Evolutionary conservation across 2,888 invertebrate genomes (phyloP).

Genomic region (Vesta saturnalis): DNA sequence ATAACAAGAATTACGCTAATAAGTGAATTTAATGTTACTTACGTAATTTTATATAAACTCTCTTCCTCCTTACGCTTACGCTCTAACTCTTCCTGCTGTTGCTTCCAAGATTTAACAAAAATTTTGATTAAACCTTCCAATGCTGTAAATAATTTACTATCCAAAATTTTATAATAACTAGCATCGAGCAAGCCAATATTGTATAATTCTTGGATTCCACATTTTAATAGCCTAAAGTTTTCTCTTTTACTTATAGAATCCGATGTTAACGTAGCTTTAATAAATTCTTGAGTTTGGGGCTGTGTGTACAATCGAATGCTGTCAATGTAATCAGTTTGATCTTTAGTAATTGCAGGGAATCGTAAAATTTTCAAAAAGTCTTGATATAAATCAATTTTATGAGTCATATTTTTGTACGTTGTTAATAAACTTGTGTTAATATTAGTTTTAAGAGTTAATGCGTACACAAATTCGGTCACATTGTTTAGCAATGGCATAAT

Average conservation of each 20-base stretch:
- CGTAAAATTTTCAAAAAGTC: constrained; percentile 64
- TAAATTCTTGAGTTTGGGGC: constrained; percentile 47
- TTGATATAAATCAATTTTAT: constrained; percentile 39
- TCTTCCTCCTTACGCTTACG: constrained; percentile 78
- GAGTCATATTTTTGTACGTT: constrained; percentile 47
- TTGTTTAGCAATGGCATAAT: constrained; percentile 76
- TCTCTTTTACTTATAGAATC: constrained; percentile 53
- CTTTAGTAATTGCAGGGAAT: constrained; percentile 62
- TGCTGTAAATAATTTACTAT: constrained; percentile 51
- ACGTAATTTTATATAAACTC: constrained; percentile 79
- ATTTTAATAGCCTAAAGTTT: constrained; percentile 70
- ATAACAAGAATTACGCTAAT: neutral
- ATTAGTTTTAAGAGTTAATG: constrained; percentile 68
- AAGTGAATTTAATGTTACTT: constrained; percentile 41
- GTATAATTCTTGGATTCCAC: constrained; percentile 74
- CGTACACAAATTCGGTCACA: constrained; percentile 73
- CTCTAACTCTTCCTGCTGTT: constrained; percentile 75
- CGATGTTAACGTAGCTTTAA: constrained; percentile 29
- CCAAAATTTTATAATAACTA: constrained; percentile 48
- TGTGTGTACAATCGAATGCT: constrained; percentile 64
- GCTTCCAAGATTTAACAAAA: constrained; percentile 79
- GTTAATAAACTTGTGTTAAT: constrained; percentile 64
- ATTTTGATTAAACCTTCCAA: constrained; percentile 68
- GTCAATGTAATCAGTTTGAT: constrained; percentile 55
- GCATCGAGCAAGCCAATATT: constrained; percentile 71